Base-by-base conservation (phyloP, 64 coral and sea anemone species). In the Dendronephthya gigantea region DNA sequence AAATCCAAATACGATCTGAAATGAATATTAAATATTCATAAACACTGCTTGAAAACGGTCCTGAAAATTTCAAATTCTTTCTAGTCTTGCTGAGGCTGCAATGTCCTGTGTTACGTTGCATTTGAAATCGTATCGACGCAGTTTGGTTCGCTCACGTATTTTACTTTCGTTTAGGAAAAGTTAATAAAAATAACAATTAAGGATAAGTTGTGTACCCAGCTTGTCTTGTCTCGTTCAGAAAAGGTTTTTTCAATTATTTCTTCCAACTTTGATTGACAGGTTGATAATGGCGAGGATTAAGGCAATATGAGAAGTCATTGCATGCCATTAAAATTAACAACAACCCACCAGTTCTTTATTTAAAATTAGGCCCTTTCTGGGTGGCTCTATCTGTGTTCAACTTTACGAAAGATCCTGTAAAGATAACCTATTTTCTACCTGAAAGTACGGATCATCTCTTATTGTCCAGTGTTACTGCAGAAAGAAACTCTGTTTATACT, bases 181-280 rank as follows among this genome's bases (percentile, higher is more conserved):
- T 66, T 66, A 30, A 66, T n/a, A 66, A 66, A 66, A 30, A 45
- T 45, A 45, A 45, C 58, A 66, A 66, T 66, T 66, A 66, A 66
- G 29, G 58, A 22, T 66, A 30, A 7, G 58, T 66, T 66, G 58
- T 66, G 58, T 66, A 66, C 29, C 58, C 58, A 66, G 58, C 58
- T 66, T 66, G 58, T 66, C 19, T 5, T 66, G 19, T 22, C 29
- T 30, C 29, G 19, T 22, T 66, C 29, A n/a, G 19, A 6, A 30
- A 66, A 30, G 19, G 58, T 66, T 66, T 66, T 66, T 66, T 66
- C 58, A 66, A 66, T 66, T 66, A 66, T 66, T 66, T 66, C n/a
- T 66, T n/a, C 29, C 58, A n/a, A 22, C 6, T 66, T 22, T 66
- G 58, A 66, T 66, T 66, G 58, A 66, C 58, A 30, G 2, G 14